Evolutionary conservation across 2,797 vertebrate species (phyloP), one percentile per base, ranked within the genome.

Genomic region (Epinephelus malabaricus): DNA sequence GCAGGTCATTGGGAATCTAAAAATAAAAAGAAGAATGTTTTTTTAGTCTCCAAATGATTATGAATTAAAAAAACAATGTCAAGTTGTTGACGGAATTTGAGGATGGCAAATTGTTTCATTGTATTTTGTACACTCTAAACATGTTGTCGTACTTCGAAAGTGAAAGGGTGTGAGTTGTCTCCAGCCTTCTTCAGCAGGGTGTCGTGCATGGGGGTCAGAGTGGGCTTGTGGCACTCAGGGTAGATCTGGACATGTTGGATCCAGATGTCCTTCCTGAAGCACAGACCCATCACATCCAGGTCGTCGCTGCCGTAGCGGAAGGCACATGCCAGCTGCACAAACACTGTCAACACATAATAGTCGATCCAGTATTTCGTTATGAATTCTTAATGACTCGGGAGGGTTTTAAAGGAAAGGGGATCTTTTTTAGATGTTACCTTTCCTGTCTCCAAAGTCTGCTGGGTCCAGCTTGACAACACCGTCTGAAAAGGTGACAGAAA

Each of bases 241-340:
- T 94, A 96, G 73, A 98, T 76, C 93, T 99, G 97, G 23, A 92
- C 68, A 0, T 94, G 91, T 0, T 92, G 50, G 53, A 96, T 85
- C 27, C 97, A 98, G 88, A 99, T 94, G 90, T 99, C 97, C 96
- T 98, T 98, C 86, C 96, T 94, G 93, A 97, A 99, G 78, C 94
- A 95, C 85, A 99, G 71, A 2, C 97, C 97, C 2, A 99, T 97
- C 58, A 99, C 97, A 0, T 98, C 97, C 82, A 99, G 94, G 90
- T 99, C 98, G 0, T 99, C 97, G 0, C 93, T 96, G 40, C 98
- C 97, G 0, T 98, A 99, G 47, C 96, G 96, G 83, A 99, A 99
- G 3, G 97, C 97, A 66, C 97, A 98, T 0, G 95, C 94, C 92
- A 99, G 82, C 0, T 94, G 96, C 86, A 98, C 94, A 0, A 96